Conservation (phyloP, 1,140 invertebrate genomes). For the Homalodisca vitripennis region DNA sequence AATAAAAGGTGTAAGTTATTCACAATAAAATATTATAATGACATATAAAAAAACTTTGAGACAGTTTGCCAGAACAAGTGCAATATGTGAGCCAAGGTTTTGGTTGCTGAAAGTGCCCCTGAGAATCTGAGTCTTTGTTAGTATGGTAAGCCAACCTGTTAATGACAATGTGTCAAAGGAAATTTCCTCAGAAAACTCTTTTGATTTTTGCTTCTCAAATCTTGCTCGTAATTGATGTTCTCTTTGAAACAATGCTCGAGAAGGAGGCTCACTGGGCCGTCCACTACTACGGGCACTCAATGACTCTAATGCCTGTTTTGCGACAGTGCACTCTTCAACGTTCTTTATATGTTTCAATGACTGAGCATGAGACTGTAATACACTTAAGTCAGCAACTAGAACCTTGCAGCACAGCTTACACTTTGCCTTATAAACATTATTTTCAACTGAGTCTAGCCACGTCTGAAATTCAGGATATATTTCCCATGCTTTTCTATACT, state of each 20-base stretch:
- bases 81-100: conserved; percentile 20
- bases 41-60: not conserved
- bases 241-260: conserved; percentile 2
- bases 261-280: conserved; percentile 10
- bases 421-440: conserved; percentile 38
- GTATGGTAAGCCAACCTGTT: conserved; percentile 14
- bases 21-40: not conserved
- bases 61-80: not conserved
- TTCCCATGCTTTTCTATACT: conserved; percentile 40
- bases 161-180: conserved; percentile 10
- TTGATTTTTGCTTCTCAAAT: not conserved
- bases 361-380: conserved; percentile 36
- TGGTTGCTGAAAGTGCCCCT: conserved; percentile 21
- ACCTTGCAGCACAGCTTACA: conserved; percentile 39
- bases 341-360: conserved; percentile 37
- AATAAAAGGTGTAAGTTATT: not conserved
- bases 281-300: not conserved
- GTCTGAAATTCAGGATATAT: conserved; percentile 37
- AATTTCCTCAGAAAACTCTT: conserved; percentile 5
- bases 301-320: conserved; percentile 8
- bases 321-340: conserved; percentile 27
- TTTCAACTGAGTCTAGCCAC: conserved; percentile 36
- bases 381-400: conserved; percentile 39
- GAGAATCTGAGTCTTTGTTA: conserved; percentile 21
- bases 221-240: not conserved